Percentiles rank a stretch among this genome's conserved stretches.
Conservation (phyloP, 1,140 invertebrate species). For the Drosophila subpulchrella region DNA sequence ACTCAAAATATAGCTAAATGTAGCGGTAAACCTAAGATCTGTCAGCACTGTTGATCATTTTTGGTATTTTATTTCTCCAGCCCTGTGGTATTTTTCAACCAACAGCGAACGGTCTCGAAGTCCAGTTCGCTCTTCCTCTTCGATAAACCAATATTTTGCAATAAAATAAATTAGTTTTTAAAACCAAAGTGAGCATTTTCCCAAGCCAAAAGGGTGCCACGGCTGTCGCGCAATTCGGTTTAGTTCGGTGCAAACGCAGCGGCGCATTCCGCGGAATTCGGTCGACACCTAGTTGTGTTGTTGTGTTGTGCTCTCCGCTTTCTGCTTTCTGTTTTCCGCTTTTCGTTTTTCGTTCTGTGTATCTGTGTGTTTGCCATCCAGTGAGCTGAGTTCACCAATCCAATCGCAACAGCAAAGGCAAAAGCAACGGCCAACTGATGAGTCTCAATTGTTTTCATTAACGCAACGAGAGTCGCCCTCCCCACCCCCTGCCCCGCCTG, state of each 20-base stretch:
- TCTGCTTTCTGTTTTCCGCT: background rate
- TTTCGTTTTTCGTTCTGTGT: constrained; percentile 32
- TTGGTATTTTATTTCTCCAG: background rate
- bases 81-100: background rate
- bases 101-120: background rate
- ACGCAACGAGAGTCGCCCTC: constrained; percentile 19
- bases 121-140: constrained; percentile 10
- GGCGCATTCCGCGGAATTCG: background rate
- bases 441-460: constrained; percentile 71
- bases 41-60: background rate
- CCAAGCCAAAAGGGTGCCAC: background rate
- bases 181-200: background rate
- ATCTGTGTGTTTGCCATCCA: constrained; percentile 19
- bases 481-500: too few species aligned
- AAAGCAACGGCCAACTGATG: constrained; percentile 56
- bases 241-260: background rate
- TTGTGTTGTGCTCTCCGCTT: constrained; percentile 11
- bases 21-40: background rate
- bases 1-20: background rate
- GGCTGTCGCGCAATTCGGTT: background rate
- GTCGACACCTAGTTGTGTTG: constrained; percentile 13
- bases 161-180: constrained; percentile 11
- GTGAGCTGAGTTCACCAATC: constrained; percentile 1
- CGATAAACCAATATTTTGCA: constrained; percentile 19
- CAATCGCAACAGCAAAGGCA: background rate